Evolutionary conservation across 2,113 vertebrate species (phyloP).

Genomic region (Grammomys dolichurus): DNA sequence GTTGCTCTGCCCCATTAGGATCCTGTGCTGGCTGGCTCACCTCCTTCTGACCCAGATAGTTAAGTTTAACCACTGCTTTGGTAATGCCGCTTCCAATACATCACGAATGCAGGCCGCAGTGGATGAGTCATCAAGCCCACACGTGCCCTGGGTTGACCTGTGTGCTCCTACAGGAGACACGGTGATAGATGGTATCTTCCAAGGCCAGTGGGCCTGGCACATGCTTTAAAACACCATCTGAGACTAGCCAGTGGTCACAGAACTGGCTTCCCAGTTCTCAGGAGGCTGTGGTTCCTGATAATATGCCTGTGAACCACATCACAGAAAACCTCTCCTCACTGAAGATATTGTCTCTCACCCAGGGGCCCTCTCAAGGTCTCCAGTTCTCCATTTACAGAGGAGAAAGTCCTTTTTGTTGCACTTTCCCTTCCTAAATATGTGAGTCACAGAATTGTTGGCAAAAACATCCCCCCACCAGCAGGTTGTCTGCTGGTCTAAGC

Average conservation of each 20-base stretch:
- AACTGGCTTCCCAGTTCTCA: slow-evolving; percentile 66
- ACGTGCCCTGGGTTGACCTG: slow-evolving; percentile 83
- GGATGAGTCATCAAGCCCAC: slow-evolving; percentile 84
- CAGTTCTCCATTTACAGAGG: slow-evolving; percentile 80
- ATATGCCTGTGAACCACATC: slow-evolving; percentile 54
- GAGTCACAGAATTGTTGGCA: slow-evolving; percentile 77
- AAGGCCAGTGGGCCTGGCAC: slow-evolving; percentile 72
- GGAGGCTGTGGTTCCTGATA: slow-evolving; percentile 74
- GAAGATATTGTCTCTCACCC: slow-evolving; percentile 86
- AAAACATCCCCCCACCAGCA: slow-evolving; percentile 83
- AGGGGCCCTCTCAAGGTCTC: slow-evolving; percentile 80
- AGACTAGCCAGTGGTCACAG: slow-evolving; percentile 70
- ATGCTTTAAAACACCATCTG: slow-evolving; percentile 74
- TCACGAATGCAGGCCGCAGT: slow-evolving; percentile 87
- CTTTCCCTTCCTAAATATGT: slow-evolving; percentile 74
- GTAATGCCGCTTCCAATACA: slow-evolving; percentile 89
- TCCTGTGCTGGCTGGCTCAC: slow-evolving; percentile 84
- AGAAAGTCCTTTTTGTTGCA: slow-evolving; percentile 82
- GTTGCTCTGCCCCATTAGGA: slow-evolving; percentile 96
- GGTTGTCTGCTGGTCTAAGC: slow-evolving; percentile 80
- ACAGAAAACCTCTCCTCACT: slow-evolving; percentile 57
- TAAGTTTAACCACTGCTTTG: slow-evolving; percentile 89
- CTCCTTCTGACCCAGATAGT: slow-evolving; percentile 82
- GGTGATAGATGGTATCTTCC: slow-evolving; percentile 87
- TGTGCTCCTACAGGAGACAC: slow-evolving; percentile 77